Conservation (phyloP, 2,888 invertebrate genomes). For the Cotesia congregata region DNA sequence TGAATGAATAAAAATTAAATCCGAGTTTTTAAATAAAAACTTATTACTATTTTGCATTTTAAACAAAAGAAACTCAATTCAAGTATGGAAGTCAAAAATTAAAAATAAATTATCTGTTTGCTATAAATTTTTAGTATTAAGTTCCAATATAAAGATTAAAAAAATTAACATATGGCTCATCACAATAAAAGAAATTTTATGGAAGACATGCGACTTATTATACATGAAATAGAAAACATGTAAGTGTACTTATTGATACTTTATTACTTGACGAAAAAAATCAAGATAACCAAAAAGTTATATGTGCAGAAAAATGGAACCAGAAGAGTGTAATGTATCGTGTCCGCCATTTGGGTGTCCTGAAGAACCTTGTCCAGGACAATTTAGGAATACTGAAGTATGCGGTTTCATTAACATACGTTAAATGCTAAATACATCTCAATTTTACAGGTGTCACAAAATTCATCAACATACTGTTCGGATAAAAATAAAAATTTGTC, state of each 20-base stretch:
- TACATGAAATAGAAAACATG: constrained; percentile 53
- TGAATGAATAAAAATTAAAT: too few species aligned
- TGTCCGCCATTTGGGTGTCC: constrained; percentile 61
- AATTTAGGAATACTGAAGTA: constrained; percentile 52
- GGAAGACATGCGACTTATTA: constrained; percentile 55
- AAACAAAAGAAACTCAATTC: constrained; percentile 47
- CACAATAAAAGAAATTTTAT: constrained; percentile 52
- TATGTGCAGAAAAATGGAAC: constrained; percentile 56
- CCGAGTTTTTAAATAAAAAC: too few species aligned
- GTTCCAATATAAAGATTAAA: constrained; percentile 4
- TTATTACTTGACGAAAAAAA: not conserved
- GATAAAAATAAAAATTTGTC: not conserved
- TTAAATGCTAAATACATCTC: too few species aligned
- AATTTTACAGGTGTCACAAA: constrained; percentile 10
- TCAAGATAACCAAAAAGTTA: not conserved
- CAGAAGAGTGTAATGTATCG: constrained; percentile 57
- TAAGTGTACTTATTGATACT: constrained; percentile 45
- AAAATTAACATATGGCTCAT: constrained; percentile 51
- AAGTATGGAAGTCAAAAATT: constrained; percentile 1
- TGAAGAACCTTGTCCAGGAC: constrained; percentile 59
- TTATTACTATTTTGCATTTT: not conserved
- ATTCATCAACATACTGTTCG: not conserved
- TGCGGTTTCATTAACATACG: constrained; percentile 42
- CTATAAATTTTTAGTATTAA: constrained; percentile 15
- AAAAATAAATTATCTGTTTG: not conserved